Percentiles rank a stretch among this genome's conserved stretches.
phyloP scores from a whole-genome alignment of 2,113 vertebrate genomes.

The Hiodon tergisus region DNA sequence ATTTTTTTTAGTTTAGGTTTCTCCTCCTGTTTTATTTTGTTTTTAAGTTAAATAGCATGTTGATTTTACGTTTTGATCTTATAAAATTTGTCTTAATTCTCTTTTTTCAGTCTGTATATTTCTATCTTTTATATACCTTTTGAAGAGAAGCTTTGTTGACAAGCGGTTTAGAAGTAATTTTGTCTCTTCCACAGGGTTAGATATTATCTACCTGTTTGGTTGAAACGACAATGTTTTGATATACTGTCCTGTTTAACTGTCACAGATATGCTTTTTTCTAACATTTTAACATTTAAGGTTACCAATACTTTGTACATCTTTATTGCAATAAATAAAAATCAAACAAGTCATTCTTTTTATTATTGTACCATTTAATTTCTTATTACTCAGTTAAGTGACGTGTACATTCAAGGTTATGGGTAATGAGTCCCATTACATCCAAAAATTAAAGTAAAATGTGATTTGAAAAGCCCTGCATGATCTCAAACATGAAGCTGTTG shows the following conservation, averaged over 20 bases:
- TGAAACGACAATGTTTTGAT: conserved; percentile 83
- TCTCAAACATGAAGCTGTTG: too few species aligned
- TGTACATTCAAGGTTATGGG: too few species aligned
- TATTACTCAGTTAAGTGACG: neutral
- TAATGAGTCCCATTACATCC: too few species aligned
- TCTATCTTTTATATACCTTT: conserved; percentile 79
- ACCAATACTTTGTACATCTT: conserved; percentile 90
- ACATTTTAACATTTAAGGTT: conserved; percentile 84
- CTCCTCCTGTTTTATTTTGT: conserved; percentile 38
- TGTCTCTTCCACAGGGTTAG: conserved; percentile 35
- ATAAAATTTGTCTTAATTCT: conserved; percentile 40
- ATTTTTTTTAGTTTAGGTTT: conserved; percentile 58
- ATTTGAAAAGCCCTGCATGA: too few species aligned
- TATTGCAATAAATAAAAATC: conserved; percentile 70
- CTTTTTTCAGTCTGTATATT: conserved; percentile 43
- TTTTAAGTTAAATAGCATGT: conserved; percentile 56
- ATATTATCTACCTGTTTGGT: conserved; percentile 55
- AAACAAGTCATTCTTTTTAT: conserved; percentile 25
- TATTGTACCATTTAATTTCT: neutral
- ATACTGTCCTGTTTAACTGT: conserved; percentile 80
- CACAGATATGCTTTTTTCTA: conserved; percentile 90
- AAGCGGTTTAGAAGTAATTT: conserved; percentile 44
- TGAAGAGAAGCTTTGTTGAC: conserved; percentile 56
- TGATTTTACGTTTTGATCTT: conserved; percentile 44
- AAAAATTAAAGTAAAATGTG: too few species aligned